Evolutionary conservation across 2,797 vertebrate species (phyloP).

Genomic region (Ciconia nigra): DNA sequence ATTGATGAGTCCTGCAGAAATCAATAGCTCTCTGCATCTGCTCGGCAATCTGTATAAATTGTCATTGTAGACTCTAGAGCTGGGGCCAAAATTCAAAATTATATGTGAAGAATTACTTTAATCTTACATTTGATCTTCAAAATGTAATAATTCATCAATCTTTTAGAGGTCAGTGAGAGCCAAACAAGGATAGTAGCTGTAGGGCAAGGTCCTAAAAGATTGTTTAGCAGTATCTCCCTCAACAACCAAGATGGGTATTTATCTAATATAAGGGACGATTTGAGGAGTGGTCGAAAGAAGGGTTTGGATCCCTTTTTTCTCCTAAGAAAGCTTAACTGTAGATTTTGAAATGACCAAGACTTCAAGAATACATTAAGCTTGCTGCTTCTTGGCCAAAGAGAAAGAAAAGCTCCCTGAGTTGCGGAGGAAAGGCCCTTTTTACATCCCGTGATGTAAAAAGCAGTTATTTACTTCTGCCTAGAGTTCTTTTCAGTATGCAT

Average conservation of each 20-base stretch:
- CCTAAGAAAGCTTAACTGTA: neutral
- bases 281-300: neutral
- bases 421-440: neutral
- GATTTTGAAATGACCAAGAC: neutral
- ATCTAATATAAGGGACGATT: neutral
- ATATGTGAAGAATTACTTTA: neutral
- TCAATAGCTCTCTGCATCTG: neutral
- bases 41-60: neutral
- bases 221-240: neutral
- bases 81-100: neutral
- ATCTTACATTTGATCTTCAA: neutral
- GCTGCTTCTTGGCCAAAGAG: neutral
- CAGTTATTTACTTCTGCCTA: neutral
- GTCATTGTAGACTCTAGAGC: neutral
- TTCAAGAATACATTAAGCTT: neutral
- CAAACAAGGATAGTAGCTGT: neutral
- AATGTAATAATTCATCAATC: neutral
- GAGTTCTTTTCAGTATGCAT: neutral
- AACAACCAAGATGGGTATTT: neutral
- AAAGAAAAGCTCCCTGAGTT: neutral
- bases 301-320: neutral
- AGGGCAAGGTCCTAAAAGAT: neutral
- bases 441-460: neutral
- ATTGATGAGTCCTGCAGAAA: neutral
- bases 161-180: neutral